Conservation (phyloP, 2,797 vertebrate genomes). For the Esox lucius region DNA sequence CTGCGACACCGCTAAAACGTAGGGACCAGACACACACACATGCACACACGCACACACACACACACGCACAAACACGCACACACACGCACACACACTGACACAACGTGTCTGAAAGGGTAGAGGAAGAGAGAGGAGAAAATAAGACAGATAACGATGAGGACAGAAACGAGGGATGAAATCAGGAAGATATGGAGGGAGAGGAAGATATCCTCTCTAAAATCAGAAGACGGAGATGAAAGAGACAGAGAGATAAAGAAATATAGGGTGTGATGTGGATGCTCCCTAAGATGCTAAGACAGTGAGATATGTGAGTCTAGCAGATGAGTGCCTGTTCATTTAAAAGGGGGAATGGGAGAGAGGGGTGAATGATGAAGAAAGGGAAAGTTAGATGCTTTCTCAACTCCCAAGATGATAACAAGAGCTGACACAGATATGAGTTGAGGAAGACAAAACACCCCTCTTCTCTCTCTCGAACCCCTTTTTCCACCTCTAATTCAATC, state of each 20-base stretch:
- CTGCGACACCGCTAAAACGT: constrained; percentile 42
- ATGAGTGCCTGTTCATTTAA: constrained; percentile 18
- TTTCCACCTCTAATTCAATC: constrained; percentile 21
- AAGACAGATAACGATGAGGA: background rate
- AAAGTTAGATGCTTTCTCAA: constrained; percentile 25
- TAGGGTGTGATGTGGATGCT: background rate
- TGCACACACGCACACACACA: background rate
- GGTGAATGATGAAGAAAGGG: constrained; percentile 23
- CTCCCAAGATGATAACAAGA: constrained; percentile 36
- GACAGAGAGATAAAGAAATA: background rate
- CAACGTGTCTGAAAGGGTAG: background rate
- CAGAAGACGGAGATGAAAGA: background rate
- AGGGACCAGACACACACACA: constrained; percentile 12
- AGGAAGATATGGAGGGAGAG: background rate
- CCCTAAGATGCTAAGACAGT: background rate
- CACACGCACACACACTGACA: background rate
- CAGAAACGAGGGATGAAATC: background rate
- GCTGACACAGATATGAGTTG: constrained; percentile 18
- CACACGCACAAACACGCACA: background rate
- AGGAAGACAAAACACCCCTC: constrained; percentile 6
- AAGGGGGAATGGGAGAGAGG: constrained; percentile 5
- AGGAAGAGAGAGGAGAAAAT: background rate
- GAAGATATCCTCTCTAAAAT: background rate
- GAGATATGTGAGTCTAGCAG: constrained; percentile 18
- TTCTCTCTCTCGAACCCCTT: constrained; percentile 19